A percentile compares a stretch with the other conserved stretches of the same genome.
phyloP scores from a whole-genome alignment of 2,888 invertebrate genomes.

The Ommatoiulus sabulosus region DNA sequence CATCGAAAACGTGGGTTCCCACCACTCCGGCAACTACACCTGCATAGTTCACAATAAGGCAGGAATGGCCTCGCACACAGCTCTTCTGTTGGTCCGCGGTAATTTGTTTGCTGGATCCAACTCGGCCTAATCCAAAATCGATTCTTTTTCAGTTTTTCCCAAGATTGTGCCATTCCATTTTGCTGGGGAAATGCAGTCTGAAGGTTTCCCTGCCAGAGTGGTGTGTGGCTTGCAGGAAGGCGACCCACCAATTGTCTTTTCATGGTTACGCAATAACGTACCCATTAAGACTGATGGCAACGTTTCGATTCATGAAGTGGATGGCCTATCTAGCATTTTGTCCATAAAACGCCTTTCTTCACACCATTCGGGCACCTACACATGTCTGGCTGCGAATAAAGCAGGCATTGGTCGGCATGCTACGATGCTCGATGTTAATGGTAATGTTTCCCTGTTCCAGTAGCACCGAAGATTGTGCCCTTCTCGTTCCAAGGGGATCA shows the following conservation, averaged over 20 bases:
- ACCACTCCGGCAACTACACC: slow-evolving; percentile 62
- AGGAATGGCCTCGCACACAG: slow-evolving; percentile 60
- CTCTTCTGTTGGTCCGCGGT: slow-evolving; percentile 59
- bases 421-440: slow-evolving; percentile 31
- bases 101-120: slow-evolving; percentile 43
- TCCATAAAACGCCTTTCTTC: slow-evolving; percentile 65
- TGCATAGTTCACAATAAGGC: slow-evolving; percentile 59
- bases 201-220: slow-evolving; percentile 61
- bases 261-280: slow-evolving; percentile 77
- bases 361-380: slow-evolving; percentile 66
- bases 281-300: slow-evolving; percentile 66
- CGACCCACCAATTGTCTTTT: slow-evolving; percentile 71
- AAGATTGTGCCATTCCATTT: slow-evolving; percentile 75
- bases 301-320: slow-evolving; percentile 62
- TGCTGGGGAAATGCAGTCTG: slow-evolving; percentile 63
- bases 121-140: neutral
- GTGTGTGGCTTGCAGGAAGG: slow-evolving; percentile 62
- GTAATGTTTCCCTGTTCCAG: slow-evolving; percentile 69
- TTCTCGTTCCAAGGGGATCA: slow-evolving; percentile 57
- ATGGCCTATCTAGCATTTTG: slow-evolving; percentile 71
- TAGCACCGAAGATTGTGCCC: slow-evolving; percentile 76
- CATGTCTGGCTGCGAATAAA: slow-evolving; percentile 63
- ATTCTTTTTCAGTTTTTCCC: slow-evolving; percentile 73
- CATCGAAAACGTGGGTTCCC: slow-evolving; percentile 62
- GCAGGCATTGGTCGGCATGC: slow-evolving; percentile 29